phyloP scores from a whole-genome alignment of 2,797 vertebrate genomes.

The Leptodactylus fallax region DNA sequence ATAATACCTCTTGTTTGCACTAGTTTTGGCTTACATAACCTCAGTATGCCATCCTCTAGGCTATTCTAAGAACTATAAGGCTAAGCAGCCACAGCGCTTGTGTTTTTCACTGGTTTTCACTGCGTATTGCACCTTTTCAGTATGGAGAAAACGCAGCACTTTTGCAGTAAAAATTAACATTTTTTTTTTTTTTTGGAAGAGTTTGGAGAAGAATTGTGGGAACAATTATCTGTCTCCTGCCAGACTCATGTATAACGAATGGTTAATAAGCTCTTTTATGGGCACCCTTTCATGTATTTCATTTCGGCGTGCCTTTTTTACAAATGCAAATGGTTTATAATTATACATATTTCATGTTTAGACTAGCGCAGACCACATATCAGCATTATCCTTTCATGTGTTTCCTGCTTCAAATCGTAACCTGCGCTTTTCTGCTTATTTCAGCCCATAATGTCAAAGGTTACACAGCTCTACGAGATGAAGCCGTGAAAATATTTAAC shows the following conservation, averaged over 20 bases:
- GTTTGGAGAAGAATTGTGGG: background rate
- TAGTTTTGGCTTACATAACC: too few relatives aligned
- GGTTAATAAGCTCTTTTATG: constrained; percentile 12
- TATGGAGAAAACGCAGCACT: too few relatives aligned
- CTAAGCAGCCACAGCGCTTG: too few relatives aligned
- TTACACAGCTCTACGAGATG: constrained; percentile 89
- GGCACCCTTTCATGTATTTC: background rate
- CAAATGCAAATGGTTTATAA: background rate
- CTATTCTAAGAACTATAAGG: too few relatives aligned
- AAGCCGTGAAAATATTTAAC: constrained; percentile 94
- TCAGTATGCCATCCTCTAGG: too few relatives aligned
- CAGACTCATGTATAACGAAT: background rate
- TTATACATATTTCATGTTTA: background rate
- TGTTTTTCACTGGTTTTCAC: too few relatives aligned
- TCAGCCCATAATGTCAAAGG: constrained; percentile 77
- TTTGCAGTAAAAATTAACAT: too few relatives aligned
- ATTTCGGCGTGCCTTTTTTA: background rate
- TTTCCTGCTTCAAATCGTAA: background rate
- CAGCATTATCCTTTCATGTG: background rate
- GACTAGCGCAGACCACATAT: background rate
- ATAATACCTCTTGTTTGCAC: too few relatives aligned
- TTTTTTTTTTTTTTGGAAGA: background rate
- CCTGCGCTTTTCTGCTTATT: background rate
- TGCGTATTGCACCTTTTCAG: too few relatives aligned
- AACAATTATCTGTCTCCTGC: constrained; percentile 7